Evolutionary conservation across 2,888 invertebrate species (phyloP), one percentile per base, ranked within the genome.

Genomic region (Lasioglossum lativentre): DNA sequence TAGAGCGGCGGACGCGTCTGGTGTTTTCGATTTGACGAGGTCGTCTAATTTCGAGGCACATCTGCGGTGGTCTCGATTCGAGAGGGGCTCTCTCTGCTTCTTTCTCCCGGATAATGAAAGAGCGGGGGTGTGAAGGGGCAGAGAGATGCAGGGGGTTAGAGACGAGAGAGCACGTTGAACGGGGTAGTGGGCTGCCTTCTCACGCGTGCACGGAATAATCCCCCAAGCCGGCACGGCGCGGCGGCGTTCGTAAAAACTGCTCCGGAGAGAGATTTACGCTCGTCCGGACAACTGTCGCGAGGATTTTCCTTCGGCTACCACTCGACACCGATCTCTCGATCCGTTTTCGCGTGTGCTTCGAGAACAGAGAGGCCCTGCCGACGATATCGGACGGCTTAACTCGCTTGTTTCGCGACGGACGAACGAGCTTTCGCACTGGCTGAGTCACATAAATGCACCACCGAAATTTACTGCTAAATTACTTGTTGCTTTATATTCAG

Each of bases 21-120:
- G 89, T 88, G 84, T 86, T 91, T 87, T 88, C 87, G 87, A 87
- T 89, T 84, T 80, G 89, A 91, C 90, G 85, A 85, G 88, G 80
- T 85, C 88, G 87, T 89, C 89, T 91, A 91, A 91, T 91, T 90
- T 91, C 86, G 86, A 89, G 87, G 80, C 91, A 88, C 91, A 91
- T 91, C 91, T 91, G 91, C 91, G 90, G 85, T 83, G 68, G 78
- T 88, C 90, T 83, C 88, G 86, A 86, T 86, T 74, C 82, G 80
- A 85, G 82, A 80, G 86, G 82, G 78, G 45, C 72, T 34, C 19
- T 27, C 59, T 14, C 59, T 14, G 71, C 75, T 85, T 88, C 86
- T 86, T 90, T 85, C 85, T 56, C 80, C 78, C 68, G 83, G 88
- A 88, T 91, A 91, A 91, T 90, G 90, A 91, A 91, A 91, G 86